Conservation (phyloP, 2,113 vertebrate species). For the Emberiza fucata region DNA sequence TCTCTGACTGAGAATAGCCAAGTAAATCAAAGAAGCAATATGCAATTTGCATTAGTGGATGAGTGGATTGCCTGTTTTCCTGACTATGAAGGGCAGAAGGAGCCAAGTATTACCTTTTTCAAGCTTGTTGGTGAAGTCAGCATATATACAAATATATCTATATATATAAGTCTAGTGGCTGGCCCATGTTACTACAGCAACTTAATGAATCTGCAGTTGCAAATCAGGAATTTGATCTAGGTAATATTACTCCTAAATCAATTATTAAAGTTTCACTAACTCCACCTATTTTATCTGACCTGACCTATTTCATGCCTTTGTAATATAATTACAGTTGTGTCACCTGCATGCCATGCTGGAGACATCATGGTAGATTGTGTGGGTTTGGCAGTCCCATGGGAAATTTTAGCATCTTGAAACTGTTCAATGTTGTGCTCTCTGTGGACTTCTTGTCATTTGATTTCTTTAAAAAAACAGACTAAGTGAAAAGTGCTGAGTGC, state of each 20-base stretch:
- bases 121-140: not conserved
- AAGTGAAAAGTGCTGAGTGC: not conserved
- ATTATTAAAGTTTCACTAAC: not conserved
- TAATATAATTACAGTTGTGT: not conserved
- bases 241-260: not conserved
- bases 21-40: not conserved
- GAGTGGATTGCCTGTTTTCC: not conserved
- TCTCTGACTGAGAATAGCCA: not conserved
- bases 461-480: not conserved
- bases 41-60: not conserved
- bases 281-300: not conserved
- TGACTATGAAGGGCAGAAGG: not conserved
- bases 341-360: not conserved
- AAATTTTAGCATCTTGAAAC: not conserved
- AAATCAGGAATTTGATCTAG: not conserved
- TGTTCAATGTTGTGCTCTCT: not conserved
- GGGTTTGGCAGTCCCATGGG: not conserved
- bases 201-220: not conserved
- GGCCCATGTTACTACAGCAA: not conserved
- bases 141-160: no score
- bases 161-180: not conserved
- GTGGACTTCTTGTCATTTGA: not conserved
- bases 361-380: not conserved
- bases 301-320: not conserved
- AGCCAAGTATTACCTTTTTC: not conserved